These are phyloP conservation scores for Ctenochaetus hawaiiensis DNA, from an alignment of 2,797 vertebrate species.

Conservation along the genomic window DNA sequence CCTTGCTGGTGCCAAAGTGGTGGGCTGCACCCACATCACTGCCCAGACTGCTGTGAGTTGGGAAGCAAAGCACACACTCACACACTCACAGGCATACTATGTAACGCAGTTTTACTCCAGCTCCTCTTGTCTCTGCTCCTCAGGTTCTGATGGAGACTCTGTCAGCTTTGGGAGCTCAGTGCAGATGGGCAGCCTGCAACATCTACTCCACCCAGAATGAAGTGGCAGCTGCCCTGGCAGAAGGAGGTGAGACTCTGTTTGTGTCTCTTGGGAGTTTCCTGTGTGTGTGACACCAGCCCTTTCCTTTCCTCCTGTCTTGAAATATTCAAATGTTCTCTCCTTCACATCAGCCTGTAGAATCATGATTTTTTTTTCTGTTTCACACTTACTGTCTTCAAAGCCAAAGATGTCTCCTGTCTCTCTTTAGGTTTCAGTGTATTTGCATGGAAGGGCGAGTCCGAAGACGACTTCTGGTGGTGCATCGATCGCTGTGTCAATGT, in stretches of 20 bases:
- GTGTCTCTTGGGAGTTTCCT: background rate
- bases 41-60: slow-evolving; percentile 95
- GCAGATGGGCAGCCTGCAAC: slow-evolving; percentile 96
- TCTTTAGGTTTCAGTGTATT: slow-evolving; percentile 93
- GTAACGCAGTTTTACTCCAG: background rate
- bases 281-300: slow-evolving; percentile 24
- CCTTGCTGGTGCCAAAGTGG: slow-evolving; percentile 94
- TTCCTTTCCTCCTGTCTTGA: background rate
- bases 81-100: background rate
- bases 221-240: slow-evolving; percentile 92
- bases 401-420: background rate
- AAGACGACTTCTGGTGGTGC: slow-evolving; percentile 99
- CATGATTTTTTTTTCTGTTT: background rate
- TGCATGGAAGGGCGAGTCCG: slow-evolving; percentile 96
- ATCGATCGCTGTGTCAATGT: slow-evolving; percentile 93
- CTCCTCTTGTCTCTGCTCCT: slow-evolving; percentile 25
- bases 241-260: slow-evolving; percentile 87
- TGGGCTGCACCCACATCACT: slow-evolving; percentile 97
- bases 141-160: slow-evolving; percentile 90
- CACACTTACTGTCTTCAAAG: background rate
- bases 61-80: background rate
- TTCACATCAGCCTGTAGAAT: background rate
- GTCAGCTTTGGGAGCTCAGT: slow-evolving; percentile 94
- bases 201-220: slow-evolving; percentile 98
- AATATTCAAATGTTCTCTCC: background rate